Percentiles rank a stretch among this genome's conserved stretches.
phyloP scores from a whole-genome alignment of 2,113 vertebrate species.

The Phylloscopus whistleri region DNA sequence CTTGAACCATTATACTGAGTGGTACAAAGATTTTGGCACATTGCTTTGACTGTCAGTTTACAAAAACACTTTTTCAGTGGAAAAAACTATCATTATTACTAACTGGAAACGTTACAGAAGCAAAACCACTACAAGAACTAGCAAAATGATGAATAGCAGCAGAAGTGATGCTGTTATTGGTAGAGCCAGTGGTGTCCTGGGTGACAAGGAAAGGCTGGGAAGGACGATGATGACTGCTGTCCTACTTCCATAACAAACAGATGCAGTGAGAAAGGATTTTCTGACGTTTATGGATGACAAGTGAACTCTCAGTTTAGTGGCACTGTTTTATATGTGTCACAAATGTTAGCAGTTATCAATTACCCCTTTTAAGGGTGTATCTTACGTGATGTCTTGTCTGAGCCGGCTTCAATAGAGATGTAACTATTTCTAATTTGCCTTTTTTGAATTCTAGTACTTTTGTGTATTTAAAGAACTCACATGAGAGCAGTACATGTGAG shows the following conservation, averaged over 20 bases:
- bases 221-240: not conserved
- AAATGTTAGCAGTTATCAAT: not conserved
- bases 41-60: not conserved
- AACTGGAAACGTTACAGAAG: not conserved
- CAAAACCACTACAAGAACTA: not conserved
- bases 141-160: not conserved
- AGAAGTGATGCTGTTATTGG: not conserved
- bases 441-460: not conserved
- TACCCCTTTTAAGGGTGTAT: not conserved
- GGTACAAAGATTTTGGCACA: not conserved
- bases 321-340: not conserved
- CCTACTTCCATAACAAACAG: not conserved
- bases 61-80: not conserved
- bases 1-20: not conserved
- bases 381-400: not conserved
- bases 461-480: not conserved
- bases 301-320: not conserved
- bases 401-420: not conserved
- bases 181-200: not conserved
- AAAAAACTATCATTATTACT: not conserved
- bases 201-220: not conserved
- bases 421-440: not conserved
- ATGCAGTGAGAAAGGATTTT: not conserved
- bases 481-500: no score
- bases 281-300: not conserved